Evolutionary conservation across 2,797 vertebrate species (phyloP).

Genomic region (Pampus argenteus): DNA sequence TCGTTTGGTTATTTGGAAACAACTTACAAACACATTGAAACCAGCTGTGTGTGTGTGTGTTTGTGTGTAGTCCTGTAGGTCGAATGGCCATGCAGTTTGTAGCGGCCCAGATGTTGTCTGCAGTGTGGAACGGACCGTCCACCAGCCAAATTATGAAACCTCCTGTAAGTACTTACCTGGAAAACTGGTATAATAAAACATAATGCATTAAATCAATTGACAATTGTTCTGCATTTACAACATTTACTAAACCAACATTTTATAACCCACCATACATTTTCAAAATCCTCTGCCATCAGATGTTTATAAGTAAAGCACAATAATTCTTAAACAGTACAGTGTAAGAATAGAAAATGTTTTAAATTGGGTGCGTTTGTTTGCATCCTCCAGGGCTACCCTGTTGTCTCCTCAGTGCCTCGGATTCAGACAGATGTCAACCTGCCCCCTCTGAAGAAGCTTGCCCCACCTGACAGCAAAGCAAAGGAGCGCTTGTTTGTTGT

Average conservation of each 20-base stretch:
- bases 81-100: constrained; percentile 96
- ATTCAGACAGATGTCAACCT: constrained; percentile 92
- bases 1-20: background rate
- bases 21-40: background rate
- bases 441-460: constrained; percentile 91
- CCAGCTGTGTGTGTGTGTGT: constrained; percentile 1
- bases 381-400: constrained; percentile 66
- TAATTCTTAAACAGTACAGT: background rate
- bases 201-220: rapidly evolving
- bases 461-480: constrained; percentile 86
- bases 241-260: background rate
- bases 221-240: background rate
- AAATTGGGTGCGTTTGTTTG: constrained; percentile 2
- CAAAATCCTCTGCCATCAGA: rapidly evolving
- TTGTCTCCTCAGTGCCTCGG: constrained; percentile 76
- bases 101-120: constrained; percentile 91
- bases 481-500: constrained; percentile 97
- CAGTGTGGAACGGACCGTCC: constrained; percentile 86
- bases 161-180: constrained; percentile 80
- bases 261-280: too few relatives aligned
- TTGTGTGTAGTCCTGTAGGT: constrained; percentile 87
- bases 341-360: background rate
- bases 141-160: constrained; percentile 86
- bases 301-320: background rate
- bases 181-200: too few relatives aligned